Evolutionary conservation across 2,113 vertebrate genomes (phyloP), one percentile per base, ranked within the genome.

Genomic region (Cynopterus brachyotis): DNA sequence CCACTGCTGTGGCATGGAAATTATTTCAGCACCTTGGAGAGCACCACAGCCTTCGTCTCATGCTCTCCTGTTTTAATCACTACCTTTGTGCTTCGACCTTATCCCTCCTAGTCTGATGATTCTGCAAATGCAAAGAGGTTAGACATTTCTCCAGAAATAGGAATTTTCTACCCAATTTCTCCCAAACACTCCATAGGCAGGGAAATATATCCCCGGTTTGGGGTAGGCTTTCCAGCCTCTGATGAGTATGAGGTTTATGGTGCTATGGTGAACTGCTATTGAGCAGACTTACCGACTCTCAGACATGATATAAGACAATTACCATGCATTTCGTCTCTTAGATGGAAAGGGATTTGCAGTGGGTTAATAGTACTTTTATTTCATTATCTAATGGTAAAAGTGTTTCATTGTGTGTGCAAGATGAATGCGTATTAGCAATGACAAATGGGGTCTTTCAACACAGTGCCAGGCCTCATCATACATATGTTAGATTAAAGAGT

Each of bases 321-420:
- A 95, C 95, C 67, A 45, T 55, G 88, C 70, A 19, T 97, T 95
- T 92, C 3, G 24, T 90, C 96, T 94, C 91, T 96, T 94, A 45
- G 93, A 96, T 64, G 89, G 90, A 95, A 96, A 94, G 93, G 93
- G 82, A 97, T 98, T 89, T 98, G 96, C 95, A 96, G 97, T 12
- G 81, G 96, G 97, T 97, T 98, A 97, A 97, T 97, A 96, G 97
- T 97, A 95, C 96, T 97, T 97, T 97, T 97, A 97, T 97, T 97
- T 98, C 97, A 97, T 98, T 97, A 96, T 96, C 96, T 97, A 95
- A 96, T 94, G 92, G 97, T 96, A 95, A 95, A 98, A 97, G 96
- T 97, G 94, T 96, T 98, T 96, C 96, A 96, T 97, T 98, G 97
- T 97, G 96, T 97, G 95, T 96, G 91, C 94, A 80, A 97, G 96